phyloP scores from a whole-genome alignment of 2,888 invertebrate species.

The Eumacrocentrus americanus region DNA sequence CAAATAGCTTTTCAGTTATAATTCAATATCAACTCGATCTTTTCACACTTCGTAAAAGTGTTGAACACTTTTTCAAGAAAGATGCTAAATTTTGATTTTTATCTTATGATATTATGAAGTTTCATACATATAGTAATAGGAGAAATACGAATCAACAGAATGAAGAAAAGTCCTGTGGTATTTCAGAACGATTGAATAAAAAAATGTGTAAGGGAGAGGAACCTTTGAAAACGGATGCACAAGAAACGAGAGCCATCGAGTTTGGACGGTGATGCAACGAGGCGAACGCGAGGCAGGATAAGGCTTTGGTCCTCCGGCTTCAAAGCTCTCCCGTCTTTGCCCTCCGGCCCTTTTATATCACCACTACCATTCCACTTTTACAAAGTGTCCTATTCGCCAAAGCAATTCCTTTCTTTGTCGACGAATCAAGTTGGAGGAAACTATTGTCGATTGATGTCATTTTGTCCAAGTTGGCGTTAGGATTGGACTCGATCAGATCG shows the following conservation, averaged over 20 bases:
- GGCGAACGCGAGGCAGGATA: neutral
- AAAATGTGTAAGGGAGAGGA: neutral
- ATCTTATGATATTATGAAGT: too few relatives aligned
- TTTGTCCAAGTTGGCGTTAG: neutral
- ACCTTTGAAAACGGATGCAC: slow-evolving; percentile 2
- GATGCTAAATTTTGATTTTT: neutral
- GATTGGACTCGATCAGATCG: neutral
- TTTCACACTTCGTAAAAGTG: neutral
- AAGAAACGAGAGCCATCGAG: neutral
- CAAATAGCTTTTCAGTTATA: neutral
- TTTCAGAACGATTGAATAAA: neutral
- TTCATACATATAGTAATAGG: too few relatives aligned
- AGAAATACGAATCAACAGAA: too few relatives aligned
- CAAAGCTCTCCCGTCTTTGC: neutral
- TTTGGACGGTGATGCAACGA: neutral
- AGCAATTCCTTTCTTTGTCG: neutral
- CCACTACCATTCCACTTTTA: neutral
- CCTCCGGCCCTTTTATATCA: neutral
- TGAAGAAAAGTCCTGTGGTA: neutral
- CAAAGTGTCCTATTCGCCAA: neutral
- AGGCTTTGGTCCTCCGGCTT: neutral
- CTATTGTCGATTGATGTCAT: neutral
- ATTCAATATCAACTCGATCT: too few relatives aligned
- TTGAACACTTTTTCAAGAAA: neutral
- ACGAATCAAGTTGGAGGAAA: neutral